These are phyloP conservation scores for Enteromius paludinosus DNA, from an alignment of 2,797 vertebrate genomes.

Conservation along the genomic window DNA sequence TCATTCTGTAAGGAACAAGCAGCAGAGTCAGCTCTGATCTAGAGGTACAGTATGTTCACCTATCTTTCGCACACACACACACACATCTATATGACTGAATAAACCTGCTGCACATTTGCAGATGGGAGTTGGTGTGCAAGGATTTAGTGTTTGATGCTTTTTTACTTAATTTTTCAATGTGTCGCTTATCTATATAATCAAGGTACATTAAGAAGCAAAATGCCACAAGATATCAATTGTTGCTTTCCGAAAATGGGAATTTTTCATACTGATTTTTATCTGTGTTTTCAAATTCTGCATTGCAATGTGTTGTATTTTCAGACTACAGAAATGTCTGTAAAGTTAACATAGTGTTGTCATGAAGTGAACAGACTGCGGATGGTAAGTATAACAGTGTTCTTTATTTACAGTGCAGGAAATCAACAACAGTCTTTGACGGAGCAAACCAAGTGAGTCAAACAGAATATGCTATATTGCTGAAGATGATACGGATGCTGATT, in stretches of 20 bases:
- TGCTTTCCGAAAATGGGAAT: not conserved
- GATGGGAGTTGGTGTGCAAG: not conserved
- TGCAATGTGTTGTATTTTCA: not conserved
- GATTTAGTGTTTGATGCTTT: not conserved
- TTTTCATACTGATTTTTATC: not conserved
- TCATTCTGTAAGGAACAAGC: constrained; percentile 14
- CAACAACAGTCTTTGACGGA: too few species aligned
- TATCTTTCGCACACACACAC: not conserved
- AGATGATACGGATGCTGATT: too few species aligned
- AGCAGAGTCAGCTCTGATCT: constrained; percentile 1
- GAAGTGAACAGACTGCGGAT: too few species aligned
- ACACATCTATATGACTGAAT: not conserved
- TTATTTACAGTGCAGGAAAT: too few species aligned
- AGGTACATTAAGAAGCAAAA: not conserved
- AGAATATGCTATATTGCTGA: too few species aligned
- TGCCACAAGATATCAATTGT: not conserved
- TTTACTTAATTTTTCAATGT: not conserved
- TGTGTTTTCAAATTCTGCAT: not conserved
- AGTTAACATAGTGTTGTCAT: not conserved
- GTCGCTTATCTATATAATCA: not conserved
- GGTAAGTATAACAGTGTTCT: too few species aligned
- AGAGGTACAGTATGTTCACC: not conserved
- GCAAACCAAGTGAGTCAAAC: too few species aligned
- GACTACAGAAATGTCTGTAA: not conserved
- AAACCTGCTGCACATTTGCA: not conserved